Evolutionary conservation across 2,797 vertebrate genomes (phyloP).

Genomic region (Crenichthys baileyi): DNA sequence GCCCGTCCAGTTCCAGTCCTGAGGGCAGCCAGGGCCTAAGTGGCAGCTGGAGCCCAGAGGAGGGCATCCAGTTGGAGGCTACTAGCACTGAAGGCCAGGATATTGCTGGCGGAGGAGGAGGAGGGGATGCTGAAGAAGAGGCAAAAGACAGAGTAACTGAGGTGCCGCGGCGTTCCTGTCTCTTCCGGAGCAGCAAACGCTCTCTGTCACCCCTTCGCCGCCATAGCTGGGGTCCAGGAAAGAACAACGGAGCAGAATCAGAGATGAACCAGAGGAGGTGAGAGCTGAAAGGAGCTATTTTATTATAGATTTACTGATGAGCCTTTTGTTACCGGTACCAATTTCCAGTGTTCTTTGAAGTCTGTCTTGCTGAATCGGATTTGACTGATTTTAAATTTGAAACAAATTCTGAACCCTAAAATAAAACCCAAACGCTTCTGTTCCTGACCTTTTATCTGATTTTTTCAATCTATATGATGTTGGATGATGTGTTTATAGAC

Average conservation of each 20-base stretch:
- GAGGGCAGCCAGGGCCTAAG: slow-evolving; percentile 68
- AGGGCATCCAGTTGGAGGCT: slow-evolving; percentile 55
- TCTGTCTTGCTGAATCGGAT: neutral
- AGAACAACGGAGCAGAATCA: slow-evolving; percentile 84
- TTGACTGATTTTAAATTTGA: neutral
- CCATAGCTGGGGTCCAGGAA: slow-evolving; percentile 97
- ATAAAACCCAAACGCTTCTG: neutral
- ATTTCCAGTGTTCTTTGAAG: neutral
- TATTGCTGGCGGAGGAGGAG: slow-evolving; percentile 42
- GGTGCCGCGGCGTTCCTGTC: slow-evolving; percentile 78
- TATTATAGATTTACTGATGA: neutral
- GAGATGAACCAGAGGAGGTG: slow-evolving; percentile 96
- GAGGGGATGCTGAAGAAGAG: slow-evolving; percentile 87
- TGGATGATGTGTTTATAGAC: neutral
- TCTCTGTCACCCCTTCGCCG: slow-evolving; percentile 92
- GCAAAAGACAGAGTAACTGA: slow-evolving; percentile 91
- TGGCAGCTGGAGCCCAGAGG: slow-evolving; percentile 84
- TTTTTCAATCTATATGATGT: too few relatives aligned
- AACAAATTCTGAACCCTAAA: neutral
- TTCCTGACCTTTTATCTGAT: neutral
- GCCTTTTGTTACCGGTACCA: neutral
- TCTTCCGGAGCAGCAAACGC: slow-evolving; percentile 81
- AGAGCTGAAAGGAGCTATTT: slow-evolving; percentile 7
- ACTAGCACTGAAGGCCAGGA: slow-evolving; percentile 44
- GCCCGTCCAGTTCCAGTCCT: slow-evolving; percentile 74